phyloP scores from a whole-genome alignment of 1,140 invertebrate genomes.

The Drosophila dunni region DNA sequence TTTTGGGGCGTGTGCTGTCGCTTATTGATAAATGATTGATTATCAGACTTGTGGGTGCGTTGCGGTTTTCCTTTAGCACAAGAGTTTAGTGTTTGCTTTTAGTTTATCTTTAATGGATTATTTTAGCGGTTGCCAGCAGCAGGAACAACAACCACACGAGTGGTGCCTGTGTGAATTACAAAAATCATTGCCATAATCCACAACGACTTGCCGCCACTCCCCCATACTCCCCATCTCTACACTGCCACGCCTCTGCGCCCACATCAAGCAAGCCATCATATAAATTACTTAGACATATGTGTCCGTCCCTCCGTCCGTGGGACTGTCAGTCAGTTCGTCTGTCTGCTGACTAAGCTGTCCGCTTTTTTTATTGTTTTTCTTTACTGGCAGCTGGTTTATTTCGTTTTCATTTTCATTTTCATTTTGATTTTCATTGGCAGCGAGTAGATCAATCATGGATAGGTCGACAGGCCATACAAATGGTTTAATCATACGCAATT shows the following conservation, averaged over 20 bases:
- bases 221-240: neutral
- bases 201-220: conserved; percentile 47
- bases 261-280: conserved; percentile 58
- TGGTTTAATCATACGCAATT: conserved; percentile 79
- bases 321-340: neutral
- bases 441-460: conserved; percentile 77
- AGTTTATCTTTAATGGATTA: conserved; percentile 82
- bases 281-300: conserved; percentile 46
- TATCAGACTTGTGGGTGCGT: conserved; percentile 71
- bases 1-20: conserved; percentile 72
- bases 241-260: conserved; percentile 24
- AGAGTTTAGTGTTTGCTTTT: conserved; percentile 82
- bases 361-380: conserved; percentile 15
- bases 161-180: conserved; percentile 16
- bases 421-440: conserved; percentile 69
- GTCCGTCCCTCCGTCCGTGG: conserved; percentile 26
- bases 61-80: conserved; percentile 74
- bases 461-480: conserved; percentile 67
- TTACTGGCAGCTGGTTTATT: conserved; percentile 71
- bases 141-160: conserved; percentile 39
- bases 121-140: conserved; percentile 72
- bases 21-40: conserved; percentile 83
- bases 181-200: conserved; percentile 74
- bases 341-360: conserved; percentile 18
- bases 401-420: conserved; percentile 72